Base-by-base conservation (phyloP, 1,140 invertebrate species). In the Atta colombica region DNA sequence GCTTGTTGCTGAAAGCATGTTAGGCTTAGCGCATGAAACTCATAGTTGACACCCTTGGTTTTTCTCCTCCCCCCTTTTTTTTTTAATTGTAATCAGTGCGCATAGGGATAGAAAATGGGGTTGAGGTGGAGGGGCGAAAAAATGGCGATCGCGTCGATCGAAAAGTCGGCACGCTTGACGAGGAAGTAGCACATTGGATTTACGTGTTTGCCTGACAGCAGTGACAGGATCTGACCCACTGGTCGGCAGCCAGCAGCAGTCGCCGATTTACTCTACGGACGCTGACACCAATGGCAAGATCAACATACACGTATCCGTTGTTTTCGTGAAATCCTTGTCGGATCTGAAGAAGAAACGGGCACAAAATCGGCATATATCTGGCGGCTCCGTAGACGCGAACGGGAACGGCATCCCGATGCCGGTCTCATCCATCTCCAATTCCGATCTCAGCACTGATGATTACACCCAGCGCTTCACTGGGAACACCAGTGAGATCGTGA, bases 291-390 rank as follows among this genome's bases (percentile, higher is more conserved):
- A 98, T 96, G 97, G 97, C 94, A 98, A 98, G 96, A 98, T 98
- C 95, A 98, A 98, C 96, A 98, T 98, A 93, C 98, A 98, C 89
- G 96, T 98, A 95, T 97, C 97, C 93, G 97, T 98, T 94, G 97
- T 97, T 95, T 96, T 96, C 95, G 94, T 93, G 92, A 96, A 95
- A 91, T 98, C 98, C 35, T 96, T 99, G 86, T 97, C 98, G 51
- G 98, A 99, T 94, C 95, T 99, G 92, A 99, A 99, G 95, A 98
- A 98, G 93, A 98, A 98, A 93, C 96, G 98, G 85, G 97, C 98
- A 14, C 97, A 98, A 89, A 98, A 97, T 91, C 96, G 98, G 87
- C 97, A 97, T 82, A 96, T 97, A 90, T 96, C 95, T 81, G 92
- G 94, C 53, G 93, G 92, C n/a, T 87, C 92, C 14, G 72, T 94